These are phyloP conservation scores for Blera fallax DNA, from an alignment of 2,888 invertebrate species.

Conservation along the genomic window DNA sequence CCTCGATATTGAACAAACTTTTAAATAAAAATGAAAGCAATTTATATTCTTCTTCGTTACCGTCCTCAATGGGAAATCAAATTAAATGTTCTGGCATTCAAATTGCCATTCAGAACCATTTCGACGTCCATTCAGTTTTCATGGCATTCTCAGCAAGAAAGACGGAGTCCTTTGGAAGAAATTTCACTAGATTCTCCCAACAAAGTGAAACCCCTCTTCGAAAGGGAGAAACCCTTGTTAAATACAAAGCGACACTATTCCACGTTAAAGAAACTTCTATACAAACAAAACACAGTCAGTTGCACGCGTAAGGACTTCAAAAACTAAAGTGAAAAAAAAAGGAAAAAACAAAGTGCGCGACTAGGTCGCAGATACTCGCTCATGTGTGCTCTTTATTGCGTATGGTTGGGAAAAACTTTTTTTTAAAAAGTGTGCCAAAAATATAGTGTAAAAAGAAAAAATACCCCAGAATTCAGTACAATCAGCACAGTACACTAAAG, in stretches of 20 bases:
- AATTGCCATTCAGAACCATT: constrained; percentile 1
- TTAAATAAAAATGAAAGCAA: neutral
- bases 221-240: constrained; percentile 3
- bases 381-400: too few relatives aligned
- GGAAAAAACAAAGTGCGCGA: neutral
- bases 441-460: too few relatives aligned
- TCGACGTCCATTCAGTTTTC: neutral
- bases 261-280: neutral
- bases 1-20: neutral
- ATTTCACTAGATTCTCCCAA: neutral
- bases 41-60: neutral
- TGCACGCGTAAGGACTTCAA: neutral
- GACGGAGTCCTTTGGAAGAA: neutral
- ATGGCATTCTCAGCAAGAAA: neutral
- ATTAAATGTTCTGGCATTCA: constrained; percentile 19
- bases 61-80: neutral
- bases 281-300: neutral
- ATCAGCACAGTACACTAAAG: too few relatives aligned
- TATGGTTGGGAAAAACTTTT: too few relatives aligned
- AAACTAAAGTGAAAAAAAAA: neutral
- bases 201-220: neutral
- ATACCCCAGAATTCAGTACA: too few relatives aligned
- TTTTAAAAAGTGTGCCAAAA: too few relatives aligned
- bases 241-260: neutral
- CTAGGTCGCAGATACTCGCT: neutral